phyloP scores from a whole-genome alignment of 2,797 vertebrate genomes.

The Pipistrellus pipistrellus region DNA sequence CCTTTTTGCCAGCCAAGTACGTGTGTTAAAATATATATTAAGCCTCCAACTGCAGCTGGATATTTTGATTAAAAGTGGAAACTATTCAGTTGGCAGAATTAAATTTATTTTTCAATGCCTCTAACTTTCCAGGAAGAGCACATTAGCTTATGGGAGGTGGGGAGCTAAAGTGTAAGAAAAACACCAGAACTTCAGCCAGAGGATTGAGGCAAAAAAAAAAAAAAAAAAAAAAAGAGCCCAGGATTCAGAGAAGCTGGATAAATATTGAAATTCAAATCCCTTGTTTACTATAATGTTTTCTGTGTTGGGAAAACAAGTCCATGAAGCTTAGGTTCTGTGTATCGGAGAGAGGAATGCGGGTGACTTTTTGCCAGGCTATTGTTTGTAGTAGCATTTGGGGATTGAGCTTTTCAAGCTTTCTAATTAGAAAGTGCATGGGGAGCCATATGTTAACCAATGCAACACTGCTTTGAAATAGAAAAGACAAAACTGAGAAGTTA shows the following conservation, averaged over 20 bases:
- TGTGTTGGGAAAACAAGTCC: constrained; percentile 39
- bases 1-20: neutral
- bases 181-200: constrained; percentile 39
- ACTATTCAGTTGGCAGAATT: constrained; percentile 64
- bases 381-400: constrained; percentile 46
- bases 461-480: neutral
- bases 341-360: constrained; percentile 59
- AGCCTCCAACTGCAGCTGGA: neutral
- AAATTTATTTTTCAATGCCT: constrained; percentile 76
- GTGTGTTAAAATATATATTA: neutral
- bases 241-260: constrained; percentile 65
- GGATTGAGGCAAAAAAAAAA: neutral
- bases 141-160: constrained; percentile 56
- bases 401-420: constrained; percentile 48
- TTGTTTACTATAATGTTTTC: constrained; percentile 68
- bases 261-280: constrained; percentile 61
- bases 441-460: constrained; percentile 47
- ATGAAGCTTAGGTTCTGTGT: constrained; percentile 41
- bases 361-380: constrained; percentile 69
- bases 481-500: neutral
- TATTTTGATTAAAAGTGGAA: constrained; percentile 25
- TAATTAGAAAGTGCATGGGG: constrained; percentile 39
- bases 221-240: neutral
- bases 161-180: constrained; percentile 49
- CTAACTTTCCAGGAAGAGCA: constrained; percentile 61